Evolutionary conservation across 2,888 invertebrate genomes (phyloP).

Genomic region (Pachymerium ferrugineum): DNA sequence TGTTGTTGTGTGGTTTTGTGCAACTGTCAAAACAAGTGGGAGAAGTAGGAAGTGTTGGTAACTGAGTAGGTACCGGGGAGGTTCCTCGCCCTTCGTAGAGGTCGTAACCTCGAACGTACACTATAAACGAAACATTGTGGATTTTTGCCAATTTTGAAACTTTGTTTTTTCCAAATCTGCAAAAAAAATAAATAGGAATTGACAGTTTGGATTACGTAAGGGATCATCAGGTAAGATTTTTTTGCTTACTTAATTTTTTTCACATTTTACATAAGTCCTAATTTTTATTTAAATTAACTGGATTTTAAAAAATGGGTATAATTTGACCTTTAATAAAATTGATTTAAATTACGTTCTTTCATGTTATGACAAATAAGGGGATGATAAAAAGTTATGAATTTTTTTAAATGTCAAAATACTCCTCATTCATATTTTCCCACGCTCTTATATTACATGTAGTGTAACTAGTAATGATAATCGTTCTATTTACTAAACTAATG

Average conservation of each 20-base stretch:
- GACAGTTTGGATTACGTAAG: no score
- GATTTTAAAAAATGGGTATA: no score
- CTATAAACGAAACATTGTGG: not conserved
- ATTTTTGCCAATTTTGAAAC: not conserved
- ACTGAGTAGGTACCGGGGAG: not conserved
- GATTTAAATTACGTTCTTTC: no score
- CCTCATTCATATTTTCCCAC: constrained; percentile 5
- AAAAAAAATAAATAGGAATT: no score
- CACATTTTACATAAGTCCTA: no score
- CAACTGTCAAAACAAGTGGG: not conserved
- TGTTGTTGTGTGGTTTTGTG: not conserved
- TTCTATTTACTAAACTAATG: constrained; percentile 22
- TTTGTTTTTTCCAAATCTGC: not conserved
- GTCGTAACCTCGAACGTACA: constrained; percentile 1
- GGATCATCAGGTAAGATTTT: no score
- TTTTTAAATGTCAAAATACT: not conserved
- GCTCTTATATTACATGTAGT: not conserved
- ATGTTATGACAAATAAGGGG: no score
- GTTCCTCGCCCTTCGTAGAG: not conserved
- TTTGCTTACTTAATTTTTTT: no score
- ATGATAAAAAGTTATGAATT: no score
- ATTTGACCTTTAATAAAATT: no score
- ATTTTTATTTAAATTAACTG: no score
- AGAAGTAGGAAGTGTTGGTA: not conserved
- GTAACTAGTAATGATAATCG: constrained; percentile 7